Conservation (phyloP, 2,113 vertebrate species). For the Albula goreensis region DNA sequence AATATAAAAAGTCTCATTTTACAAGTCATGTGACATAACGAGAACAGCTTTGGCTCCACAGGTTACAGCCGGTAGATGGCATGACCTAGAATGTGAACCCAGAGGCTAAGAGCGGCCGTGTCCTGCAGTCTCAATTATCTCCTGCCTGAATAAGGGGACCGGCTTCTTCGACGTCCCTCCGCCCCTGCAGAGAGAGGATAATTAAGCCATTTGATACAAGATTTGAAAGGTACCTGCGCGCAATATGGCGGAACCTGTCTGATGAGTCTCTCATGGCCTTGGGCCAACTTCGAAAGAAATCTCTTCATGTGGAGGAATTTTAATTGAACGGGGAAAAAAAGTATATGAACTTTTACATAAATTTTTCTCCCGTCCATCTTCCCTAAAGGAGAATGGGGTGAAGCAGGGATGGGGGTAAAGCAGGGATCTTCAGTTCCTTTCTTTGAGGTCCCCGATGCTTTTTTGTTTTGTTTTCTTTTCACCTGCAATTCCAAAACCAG, state of each 20-base stretch:
- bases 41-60: not conserved
- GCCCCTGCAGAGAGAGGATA: slow-evolving; percentile 20
- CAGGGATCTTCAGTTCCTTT: too few species aligned
- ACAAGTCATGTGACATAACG: too few species aligned
- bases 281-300: not conserved
- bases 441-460: too few species aligned
- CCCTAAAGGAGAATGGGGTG: too few species aligned
- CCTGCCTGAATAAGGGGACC: not conserved
- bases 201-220: slow-evolving; percentile 34
- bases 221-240: slow-evolving; percentile 1
- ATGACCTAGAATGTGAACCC: slow-evolving; percentile 19
- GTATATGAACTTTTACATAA: not conserved
- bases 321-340: slow-evolving; percentile 9
- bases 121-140: slow-evolving; percentile 13
- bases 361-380: not conserved
- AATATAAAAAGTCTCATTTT: too few species aligned
- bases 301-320: slow-evolving; percentile 18
- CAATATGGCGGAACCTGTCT: not conserved
- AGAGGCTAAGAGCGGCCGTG: not conserved
- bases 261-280: slow-evolving; percentile 7
- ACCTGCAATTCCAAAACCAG: not conserved
- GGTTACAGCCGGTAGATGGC: not conserved
- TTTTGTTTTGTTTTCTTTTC: not conserved
- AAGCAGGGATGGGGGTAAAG: too few species aligned
- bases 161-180: not conserved